Conservation (phyloP, 2,888 invertebrate genomes). For the Acleris cristana region DNA sequence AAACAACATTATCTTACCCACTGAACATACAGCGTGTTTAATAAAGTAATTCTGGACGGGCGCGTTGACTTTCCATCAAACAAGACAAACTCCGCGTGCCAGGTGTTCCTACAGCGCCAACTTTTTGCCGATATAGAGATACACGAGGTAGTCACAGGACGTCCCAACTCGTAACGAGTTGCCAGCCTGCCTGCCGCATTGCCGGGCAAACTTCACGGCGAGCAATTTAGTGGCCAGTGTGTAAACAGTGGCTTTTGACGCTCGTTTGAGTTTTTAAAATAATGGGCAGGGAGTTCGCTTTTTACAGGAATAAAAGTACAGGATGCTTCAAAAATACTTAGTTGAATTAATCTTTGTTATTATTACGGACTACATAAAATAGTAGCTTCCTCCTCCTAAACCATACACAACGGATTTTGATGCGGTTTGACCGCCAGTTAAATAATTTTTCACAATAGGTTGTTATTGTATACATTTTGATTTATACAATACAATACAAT, state of each 20-base stretch:
- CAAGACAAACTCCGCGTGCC: not conserved
- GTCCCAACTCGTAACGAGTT: conserved; percentile 29
- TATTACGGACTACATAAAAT: too few relatives aligned
- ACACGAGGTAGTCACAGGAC: not conserved
- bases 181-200: conserved; percentile 7
- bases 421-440: too few relatives aligned
- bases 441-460: too few relatives aligned
- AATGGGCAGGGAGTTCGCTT: too few relatives aligned
- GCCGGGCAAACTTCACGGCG: conserved; percentile 9
- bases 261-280: too few relatives aligned
- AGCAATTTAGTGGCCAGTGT: conserved; percentile 9
- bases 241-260: not conserved
- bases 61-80: not conserved
- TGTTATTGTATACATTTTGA: too few relatives aligned
- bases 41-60: not conserved
- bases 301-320: too few relatives aligned
- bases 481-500: too few relatives aligned
- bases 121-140: conserved; percentile 17
- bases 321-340: too few relatives aligned
- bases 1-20: not conserved
- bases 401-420: too few relatives aligned
- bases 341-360: too few relatives aligned
- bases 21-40: not conserved
- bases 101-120: not conserved
- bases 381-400: too few relatives aligned